phyloP scores from a whole-genome alignment of 2,113 vertebrate genomes.

The Hyla sarda region DNA sequence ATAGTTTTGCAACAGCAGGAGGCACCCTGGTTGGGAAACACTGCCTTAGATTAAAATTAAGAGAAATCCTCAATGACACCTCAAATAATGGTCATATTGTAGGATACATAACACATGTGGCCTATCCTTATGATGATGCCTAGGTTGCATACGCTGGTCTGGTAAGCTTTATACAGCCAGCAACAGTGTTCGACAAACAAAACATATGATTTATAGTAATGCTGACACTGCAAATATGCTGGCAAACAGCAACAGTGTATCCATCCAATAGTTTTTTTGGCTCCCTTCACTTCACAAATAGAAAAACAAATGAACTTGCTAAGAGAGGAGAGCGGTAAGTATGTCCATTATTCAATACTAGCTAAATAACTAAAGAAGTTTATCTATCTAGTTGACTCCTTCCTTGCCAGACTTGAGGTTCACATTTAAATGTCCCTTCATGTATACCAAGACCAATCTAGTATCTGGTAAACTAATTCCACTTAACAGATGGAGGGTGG shows the following conservation, averaged over 20 bases:
- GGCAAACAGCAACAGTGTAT: constrained; percentile 5
- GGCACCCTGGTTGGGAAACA: too few species aligned
- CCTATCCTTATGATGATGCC: background rate
- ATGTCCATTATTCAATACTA: background rate
- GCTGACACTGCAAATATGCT: constrained; percentile 16
- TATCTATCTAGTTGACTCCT: background rate
- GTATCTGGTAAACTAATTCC: too few species aligned
- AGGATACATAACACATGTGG: background rate
- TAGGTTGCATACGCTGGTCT: background rate
- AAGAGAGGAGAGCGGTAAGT: background rate
- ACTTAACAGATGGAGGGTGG: too few species aligned
- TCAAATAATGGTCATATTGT: background rate
- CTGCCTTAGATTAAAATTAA: too few species aligned
- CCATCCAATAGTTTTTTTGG: constrained; percentile 25
- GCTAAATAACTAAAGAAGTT: background rate
- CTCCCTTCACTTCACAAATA: background rate
- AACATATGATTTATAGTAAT: constrained; percentile 31
- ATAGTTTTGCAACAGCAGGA: too few species aligned
- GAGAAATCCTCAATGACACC: background rate
- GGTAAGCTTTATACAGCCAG: background rate
- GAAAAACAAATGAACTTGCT: constrained; percentile 5
- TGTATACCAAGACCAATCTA: too few species aligned
- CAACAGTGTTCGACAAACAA: background rate
- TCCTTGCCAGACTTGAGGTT: background rate
- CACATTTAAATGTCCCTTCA: background rate